Conservation (phyloP, 2,797 vertebrate species). For the Bufotes viridis region DNA sequence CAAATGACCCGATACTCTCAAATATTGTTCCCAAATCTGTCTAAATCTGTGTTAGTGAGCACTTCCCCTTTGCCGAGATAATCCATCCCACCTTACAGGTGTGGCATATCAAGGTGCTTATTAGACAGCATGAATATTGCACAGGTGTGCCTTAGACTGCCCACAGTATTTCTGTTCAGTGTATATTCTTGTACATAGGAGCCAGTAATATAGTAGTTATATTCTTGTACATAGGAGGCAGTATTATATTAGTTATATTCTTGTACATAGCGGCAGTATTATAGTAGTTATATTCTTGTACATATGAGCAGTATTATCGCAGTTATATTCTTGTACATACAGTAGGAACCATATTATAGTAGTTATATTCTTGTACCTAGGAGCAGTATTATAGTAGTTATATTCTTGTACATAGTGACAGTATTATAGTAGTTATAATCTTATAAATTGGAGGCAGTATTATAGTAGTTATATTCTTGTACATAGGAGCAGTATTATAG, state of each 20-base stretch:
- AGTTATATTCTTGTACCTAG: no score
- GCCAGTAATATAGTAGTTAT: no score
- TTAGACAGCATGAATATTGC: no score
- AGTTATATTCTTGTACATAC: constrained; percentile 2
- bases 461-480: constrained; percentile 3
- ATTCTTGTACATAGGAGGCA: neutral
- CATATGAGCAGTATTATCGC: neutral
- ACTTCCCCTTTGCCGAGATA: no score
- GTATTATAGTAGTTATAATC: constrained; percentile 6
- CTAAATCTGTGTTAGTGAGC: no score
- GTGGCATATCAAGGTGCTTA: no score
- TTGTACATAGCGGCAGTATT: neutral
- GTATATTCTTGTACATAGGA: neutral
- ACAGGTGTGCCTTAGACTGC: no score
- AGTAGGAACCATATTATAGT: neutral
- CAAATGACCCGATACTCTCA: no score
- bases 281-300: no score
- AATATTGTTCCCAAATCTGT: no score
- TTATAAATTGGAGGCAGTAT: neutral
- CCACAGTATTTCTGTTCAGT: no score
- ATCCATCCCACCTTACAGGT: no score
- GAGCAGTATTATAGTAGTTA: neutral
- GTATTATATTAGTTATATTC: constrained; percentile 1
- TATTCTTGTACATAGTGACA: neutral
- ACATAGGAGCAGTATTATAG: constrained; percentile 1